Conservation (phyloP, 2,797 vertebrate species). For the Acanthiza pusilla region DNA sequence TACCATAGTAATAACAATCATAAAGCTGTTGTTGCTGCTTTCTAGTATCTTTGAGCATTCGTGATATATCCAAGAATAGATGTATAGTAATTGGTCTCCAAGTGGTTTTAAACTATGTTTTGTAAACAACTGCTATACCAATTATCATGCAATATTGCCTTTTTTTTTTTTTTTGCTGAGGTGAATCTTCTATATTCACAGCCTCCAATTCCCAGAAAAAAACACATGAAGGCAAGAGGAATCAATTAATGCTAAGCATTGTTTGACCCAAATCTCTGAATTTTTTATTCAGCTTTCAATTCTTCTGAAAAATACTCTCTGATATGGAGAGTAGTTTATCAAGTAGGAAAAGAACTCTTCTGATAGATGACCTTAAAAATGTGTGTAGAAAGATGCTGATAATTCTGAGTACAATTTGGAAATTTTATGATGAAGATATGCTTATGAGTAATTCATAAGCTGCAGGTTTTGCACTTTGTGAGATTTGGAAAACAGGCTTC, state of each 20-base stretch:
- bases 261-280: not conserved
- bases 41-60: not conserved
- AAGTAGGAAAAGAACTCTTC: not conserved
- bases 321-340: not conserved
- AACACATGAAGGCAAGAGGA: not conserved
- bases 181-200: not conserved
- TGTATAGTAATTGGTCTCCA: not conserved
- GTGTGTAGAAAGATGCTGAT: not conserved
- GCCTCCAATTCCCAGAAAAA: not conserved
- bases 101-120: not conserved
- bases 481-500: not conserved
- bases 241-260: not conserved
- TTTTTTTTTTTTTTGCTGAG: not conserved
- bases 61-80: not conserved
- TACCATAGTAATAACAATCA: not conserved
- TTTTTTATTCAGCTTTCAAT: not conserved
- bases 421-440: not conserved
- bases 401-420: not conserved
- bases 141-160: not conserved
- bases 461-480: not conserved
- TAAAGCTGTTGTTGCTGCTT: not conserved
- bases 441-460: not conserved
- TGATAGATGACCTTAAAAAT: not conserved
- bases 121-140: not conserved
- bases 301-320: not conserved